Conservation (phyloP, 37 sponge, comb jelly and placozoan species). For the Aplysina aerophoba region DNA sequence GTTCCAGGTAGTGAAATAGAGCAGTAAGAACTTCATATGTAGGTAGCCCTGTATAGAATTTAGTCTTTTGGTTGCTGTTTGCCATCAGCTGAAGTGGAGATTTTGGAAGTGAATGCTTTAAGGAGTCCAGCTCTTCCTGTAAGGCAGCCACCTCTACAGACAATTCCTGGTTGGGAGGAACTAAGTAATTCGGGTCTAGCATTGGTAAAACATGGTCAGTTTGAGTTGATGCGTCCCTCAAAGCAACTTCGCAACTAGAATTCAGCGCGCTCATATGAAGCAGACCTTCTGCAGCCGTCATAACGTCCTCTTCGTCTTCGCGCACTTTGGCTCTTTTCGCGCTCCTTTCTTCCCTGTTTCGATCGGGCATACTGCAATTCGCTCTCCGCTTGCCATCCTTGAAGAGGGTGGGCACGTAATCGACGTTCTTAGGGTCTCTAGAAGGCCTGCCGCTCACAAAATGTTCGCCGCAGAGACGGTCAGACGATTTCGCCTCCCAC, state of each 20-base stretch:
- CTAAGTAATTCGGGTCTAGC: not conserved
- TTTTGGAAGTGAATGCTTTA: not conserved
- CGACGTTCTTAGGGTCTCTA: not conserved
- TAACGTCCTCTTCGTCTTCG: too few species aligned
- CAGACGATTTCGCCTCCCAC: not conserved
- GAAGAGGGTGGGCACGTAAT: conserved; percentile 13
- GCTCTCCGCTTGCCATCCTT: conserved; percentile 7
- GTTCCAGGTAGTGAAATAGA: too few species aligned
- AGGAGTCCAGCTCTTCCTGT: not conserved
- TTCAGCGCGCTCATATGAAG: too few species aligned
- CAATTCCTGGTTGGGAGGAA: not conserved
- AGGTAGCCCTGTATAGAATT: too few species aligned
- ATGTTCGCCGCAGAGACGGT: conserved; percentile 26
- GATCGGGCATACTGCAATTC: not conserved
- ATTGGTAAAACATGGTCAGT: not conserved
- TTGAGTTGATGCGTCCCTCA: not conserved
- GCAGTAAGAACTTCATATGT: too few species aligned
- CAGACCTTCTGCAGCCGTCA: too few species aligned
- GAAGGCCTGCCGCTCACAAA: conserved; percentile 4
- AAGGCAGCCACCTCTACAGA: not conserved
- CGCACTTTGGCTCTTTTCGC: too few species aligned
- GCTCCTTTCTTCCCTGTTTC: not conserved
- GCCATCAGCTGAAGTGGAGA: too few species aligned
- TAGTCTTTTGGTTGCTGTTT: too few species aligned
- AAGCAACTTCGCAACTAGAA: too few species aligned